Evolutionary conservation across 1,140 invertebrate genomes (phyloP), one percentile per base, ranked within the genome.

Genomic region (Pectinophora gossypiella): DNA sequence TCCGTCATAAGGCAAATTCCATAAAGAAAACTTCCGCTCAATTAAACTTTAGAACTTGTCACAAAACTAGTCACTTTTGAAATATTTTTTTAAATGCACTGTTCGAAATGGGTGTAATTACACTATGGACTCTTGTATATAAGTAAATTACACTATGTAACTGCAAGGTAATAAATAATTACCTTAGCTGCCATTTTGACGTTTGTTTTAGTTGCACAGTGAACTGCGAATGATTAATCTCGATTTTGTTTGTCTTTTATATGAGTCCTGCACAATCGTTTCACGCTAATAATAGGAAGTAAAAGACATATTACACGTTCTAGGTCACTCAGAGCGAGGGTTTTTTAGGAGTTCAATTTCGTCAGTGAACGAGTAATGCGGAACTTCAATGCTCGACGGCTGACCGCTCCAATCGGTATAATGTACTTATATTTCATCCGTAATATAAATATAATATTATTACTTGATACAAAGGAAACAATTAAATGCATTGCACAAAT

Each of bases 151-250:
- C 27, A 32, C 27, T 12, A n/a, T n/a, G n/a, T 9, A 32, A 7
- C 27, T 32, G 27, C 27, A 32, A 32, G 2, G 27, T n/a, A n/a
- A n/a, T n/a, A n/a, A 7, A n/a, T 15, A 13, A 46, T 64, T 60
- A 85, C 82, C 82, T 85, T 85, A 76, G 78, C 78, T 75, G 78
- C 80, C 82, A 85, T 85, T 85, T 83, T 61, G 68, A 72, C 63
- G 76, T 80, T 73, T 72, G 63, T 56, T 72, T 72, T 66, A 55
- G 61, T 72, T 81, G 74, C 72, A 84, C 78, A 80, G 76, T 73
- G 71, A 66, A 76, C 76, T 75, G 79, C 76, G 80, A 86, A 81
- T 86, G 80, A 64, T 76, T 64, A 64, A 54, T 76, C 72, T 73
- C 56, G 67, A 65, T 59, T 58, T 60, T 44, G 47, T 64, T 51